Base-by-base conservation (phyloP, 2,888 invertebrate genomes). In the Eumerus sabulonum region DNA sequence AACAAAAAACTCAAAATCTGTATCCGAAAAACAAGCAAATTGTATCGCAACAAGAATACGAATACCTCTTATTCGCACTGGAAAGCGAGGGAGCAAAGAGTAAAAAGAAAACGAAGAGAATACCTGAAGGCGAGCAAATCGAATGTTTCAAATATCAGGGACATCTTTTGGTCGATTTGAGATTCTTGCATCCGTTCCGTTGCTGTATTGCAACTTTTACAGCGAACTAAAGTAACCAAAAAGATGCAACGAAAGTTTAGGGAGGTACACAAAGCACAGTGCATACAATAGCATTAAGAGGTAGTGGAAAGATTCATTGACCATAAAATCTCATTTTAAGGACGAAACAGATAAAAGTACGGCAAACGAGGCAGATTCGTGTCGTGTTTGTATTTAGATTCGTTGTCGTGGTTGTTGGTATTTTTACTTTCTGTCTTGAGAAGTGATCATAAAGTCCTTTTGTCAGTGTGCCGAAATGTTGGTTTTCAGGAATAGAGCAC, bases 71-170 rank as follows among this genome's bases (percentile, higher is more conserved):
- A 12, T n/a, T 72, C 47, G 16, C 45, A 40, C 40, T 3, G 2
- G n/a, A 9, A 40, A n/a, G 40, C n/a, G 40, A 11, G 40, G 40
- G 40, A 11, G n/a, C 1, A 11, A 11, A 40, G n/a, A n/a, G n/a
- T n/a, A n/a, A n/a, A n/a, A n/a, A n/a, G n/a, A n/a, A n/a, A n/a
- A n/a, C n/a, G 40, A n/a, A 11, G 40, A 40, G 40, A 82, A 82
- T 82, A 82, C 77, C 82, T 82, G 71, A 82, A 82, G 77, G 82
- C 82, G 81, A 82, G 64, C 67, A 82, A 82, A 82, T 82, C 82
- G 82, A 77, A 82, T 82, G 81, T 73, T 76, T 81, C 81, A 82
- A 81, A 82, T 82, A 64, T 79, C 74, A 72, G 67, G 77, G 77
- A 77, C 72, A 72, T 67, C 54, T 63, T 71, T 56, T 47, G 1